These are phyloP conservation scores for Muschampia plurimacula DNA, from an alignment of 2,888 invertebrate genomes.

Conservation along the genomic window DNA sequence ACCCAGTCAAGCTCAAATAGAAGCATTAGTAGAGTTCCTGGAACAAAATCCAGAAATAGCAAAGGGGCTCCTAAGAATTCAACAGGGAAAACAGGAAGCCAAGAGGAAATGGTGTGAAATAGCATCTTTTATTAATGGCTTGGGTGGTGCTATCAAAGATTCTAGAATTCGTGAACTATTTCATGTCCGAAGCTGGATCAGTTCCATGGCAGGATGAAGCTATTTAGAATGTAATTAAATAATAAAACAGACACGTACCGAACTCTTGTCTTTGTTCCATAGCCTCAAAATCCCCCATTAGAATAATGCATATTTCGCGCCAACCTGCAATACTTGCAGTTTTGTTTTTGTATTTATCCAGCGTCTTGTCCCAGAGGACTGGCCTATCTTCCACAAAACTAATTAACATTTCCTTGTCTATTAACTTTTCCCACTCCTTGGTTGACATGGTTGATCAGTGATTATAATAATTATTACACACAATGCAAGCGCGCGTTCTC, in stretches of 20 bases:
- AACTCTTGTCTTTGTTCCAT: slow-evolving; percentile 41
- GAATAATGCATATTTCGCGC: slow-evolving; percentile 5
- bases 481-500: slow-evolving; percentile 27
- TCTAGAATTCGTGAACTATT: slow-evolving; percentile 42
- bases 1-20: slow-evolving; percentile 19
- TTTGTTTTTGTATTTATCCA: slow-evolving; percentile 1
- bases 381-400: background rate
- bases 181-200: slow-evolving; percentile 41
- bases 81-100: slow-evolving; percentile 9
- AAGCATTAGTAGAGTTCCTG: slow-evolving; percentile 35
- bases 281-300: slow-evolving; percentile 22
- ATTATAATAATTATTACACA: slow-evolving; percentile 12
- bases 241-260: slow-evolving; percentile 29
- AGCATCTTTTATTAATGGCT: slow-evolving; percentile 28
- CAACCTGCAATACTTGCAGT: background rate
- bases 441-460: slow-evolving; percentile 8
- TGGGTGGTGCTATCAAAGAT: slow-evolving; percentile 34
- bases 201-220: slow-evolving; percentile 42
- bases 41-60: slow-evolving; percentile 36
- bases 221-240: slow-evolving; percentile 36
- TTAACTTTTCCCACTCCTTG: background rate
- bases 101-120: slow-evolving; percentile 24
- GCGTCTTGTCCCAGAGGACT: slow-evolving; percentile 7
- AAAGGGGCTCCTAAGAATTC: slow-evolving; percentile 34
- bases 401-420: background rate